Base-by-base conservation (phyloP, 2,797 vertebrate species). In the Pygocentrus nattereri region DNA sequence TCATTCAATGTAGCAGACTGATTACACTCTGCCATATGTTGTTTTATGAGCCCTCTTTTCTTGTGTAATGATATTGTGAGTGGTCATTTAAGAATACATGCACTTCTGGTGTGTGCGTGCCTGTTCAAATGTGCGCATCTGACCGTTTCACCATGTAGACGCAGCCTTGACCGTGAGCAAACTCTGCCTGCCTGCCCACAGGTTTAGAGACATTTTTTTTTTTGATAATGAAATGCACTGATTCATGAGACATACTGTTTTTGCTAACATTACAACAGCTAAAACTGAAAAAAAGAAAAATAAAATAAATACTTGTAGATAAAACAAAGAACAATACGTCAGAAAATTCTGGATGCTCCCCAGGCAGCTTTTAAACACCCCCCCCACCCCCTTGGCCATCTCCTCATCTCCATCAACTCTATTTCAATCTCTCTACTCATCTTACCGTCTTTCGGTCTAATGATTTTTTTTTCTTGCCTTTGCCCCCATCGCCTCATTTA, bases 341-440 rank as follows among this genome's bases (percentile, higher is more conserved):
- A 82, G 88, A 89, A 82, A 90, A 87, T 83, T 92, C 86, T 88
- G 88, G 87, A 92, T 88, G 83, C 83, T 49, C 83, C 90, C 91
- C 90, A 90, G 89, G 89, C 89, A 91, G 90, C 91, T 84, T 89
- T 86, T 91, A 87, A 94, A 91, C 89, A 89, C 90, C 89, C 89
- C 88, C 85, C 87, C 8, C 82, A 84, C 88, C 85, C 85, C 70
- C 87, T 86, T 72, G 23, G 38, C 82, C 80, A 79, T 85, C 78
- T 88, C 88, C 80, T 87, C 80, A 70, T 75, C 52, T 34, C 18
- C 27, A 56, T 58, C 34, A 56, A 12, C 74, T 52, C 70, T 59
- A 52, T 38, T 74, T 67, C 8, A 31, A 25, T 64, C 75, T 27
- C 25, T 76, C 34, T 69, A 61, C 61, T 70, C 68, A 80, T 82